These are phyloP conservation scores for Drosophila kepulauana DNA, from an alignment of 1,140 invertebrate genomes.

Conservation along the genomic window DNA sequence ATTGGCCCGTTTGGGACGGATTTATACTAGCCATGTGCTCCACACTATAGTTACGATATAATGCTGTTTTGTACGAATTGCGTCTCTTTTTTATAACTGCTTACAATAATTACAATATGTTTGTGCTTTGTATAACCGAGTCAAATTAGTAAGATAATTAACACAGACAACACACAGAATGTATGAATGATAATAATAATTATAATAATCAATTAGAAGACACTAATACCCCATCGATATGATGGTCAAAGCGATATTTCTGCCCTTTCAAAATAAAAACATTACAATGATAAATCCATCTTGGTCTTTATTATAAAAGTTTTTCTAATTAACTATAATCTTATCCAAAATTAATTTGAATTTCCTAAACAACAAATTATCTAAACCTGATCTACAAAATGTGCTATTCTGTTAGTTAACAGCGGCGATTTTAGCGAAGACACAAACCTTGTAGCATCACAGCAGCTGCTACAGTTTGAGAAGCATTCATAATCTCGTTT, in stretches of 20 bases:
- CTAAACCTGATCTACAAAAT: neutral
- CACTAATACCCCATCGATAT: slow-evolving; percentile 72
- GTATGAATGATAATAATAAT: slow-evolving; percentile 18
- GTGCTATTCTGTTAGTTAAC: slow-evolving; percentile 26
- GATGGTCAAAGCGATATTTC: slow-evolving; percentile 70
- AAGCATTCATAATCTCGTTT: slow-evolving; percentile 40
- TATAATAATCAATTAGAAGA: slow-evolving; percentile 66
- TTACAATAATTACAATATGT: slow-evolving; percentile 63
- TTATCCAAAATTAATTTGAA: neutral
- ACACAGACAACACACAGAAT: slow-evolving; percentile 49
- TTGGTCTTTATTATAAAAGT: neutral
- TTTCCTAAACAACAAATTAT: neutral
- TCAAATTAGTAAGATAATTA: slow-evolving; percentile 81
- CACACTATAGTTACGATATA: slow-evolving; percentile 56
- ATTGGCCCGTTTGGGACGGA: slow-evolving; percentile 12
- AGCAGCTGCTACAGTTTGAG: slow-evolving; percentile 23
- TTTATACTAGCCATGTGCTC: slow-evolving; percentile 11
- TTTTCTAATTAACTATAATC: neutral
- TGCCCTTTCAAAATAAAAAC: slow-evolving; percentile 66
- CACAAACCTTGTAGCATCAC: slow-evolving; percentile 39
- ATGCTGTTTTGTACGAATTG: slow-evolving; percentile 76
- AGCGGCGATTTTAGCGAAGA: slow-evolving; percentile 30
- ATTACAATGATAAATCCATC: slow-evolving; percentile 55
- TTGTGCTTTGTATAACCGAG: slow-evolving; percentile 81
- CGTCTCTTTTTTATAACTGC: slow-evolving; percentile 49